A percentile compares a stretch with the other conserved stretches of the same genome.
phyloP scores from a whole-genome alignment of 1,140 invertebrate species.

The Varroa destructor region DNA sequence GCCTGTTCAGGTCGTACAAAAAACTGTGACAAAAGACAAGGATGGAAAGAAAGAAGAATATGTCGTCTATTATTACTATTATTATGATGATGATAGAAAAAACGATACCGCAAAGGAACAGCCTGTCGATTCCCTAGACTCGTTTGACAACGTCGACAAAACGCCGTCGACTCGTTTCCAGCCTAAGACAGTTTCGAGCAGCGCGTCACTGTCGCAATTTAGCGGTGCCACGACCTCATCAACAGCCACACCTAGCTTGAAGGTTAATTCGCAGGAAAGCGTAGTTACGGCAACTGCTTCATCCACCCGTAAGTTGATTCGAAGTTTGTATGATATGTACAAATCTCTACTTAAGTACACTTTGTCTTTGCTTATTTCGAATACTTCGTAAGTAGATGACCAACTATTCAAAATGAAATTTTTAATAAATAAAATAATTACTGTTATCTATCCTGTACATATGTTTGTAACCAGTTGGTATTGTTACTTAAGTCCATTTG shows the following conservation, averaged over 20 bases:
- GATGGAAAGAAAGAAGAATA: constrained; percentile 27
- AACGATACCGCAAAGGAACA: constrained; percentile 19
- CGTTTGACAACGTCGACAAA: constrained; percentile 8
- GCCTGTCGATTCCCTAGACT: constrained; percentile 24
- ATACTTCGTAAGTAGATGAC: too few species aligned
- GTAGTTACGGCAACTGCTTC: not conserved
- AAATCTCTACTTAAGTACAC: too few species aligned
- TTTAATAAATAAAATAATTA: too few species aligned
- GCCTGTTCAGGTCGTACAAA: constrained; percentile 17
- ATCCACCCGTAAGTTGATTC: not conserved
- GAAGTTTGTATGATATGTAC: too few species aligned
- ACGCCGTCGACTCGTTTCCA: constrained; percentile 3
- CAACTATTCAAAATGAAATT: too few species aligned
- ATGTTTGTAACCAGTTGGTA: too few species aligned
- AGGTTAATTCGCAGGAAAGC: not conserved
- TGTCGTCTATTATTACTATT: constrained; percentile 26
- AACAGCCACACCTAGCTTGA: not conserved
- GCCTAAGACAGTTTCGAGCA: not conserved
- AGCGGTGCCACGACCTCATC: not conserved
- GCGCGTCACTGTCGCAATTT: not conserved
- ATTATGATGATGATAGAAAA: constrained; percentile 22
- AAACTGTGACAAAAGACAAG: constrained; percentile 23
- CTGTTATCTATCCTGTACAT: too few species aligned
- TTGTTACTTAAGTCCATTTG: too few species aligned
- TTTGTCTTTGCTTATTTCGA: too few species aligned